Conservation (phyloP, 1,140 invertebrate genomes). For the Drosophila trapezifrons region DNA sequence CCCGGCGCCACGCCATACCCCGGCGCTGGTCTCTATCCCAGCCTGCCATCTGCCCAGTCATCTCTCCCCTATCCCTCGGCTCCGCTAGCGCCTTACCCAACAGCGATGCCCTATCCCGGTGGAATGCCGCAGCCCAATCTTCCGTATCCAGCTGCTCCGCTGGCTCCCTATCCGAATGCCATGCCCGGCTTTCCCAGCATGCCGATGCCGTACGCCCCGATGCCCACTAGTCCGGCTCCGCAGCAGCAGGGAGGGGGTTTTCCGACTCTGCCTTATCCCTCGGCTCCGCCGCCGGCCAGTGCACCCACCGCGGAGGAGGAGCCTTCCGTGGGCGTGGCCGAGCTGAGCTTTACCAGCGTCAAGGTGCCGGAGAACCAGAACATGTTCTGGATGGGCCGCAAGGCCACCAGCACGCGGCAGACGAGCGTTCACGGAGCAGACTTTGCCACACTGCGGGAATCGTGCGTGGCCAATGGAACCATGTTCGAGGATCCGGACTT, state of each 20-base stretch:
- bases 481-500: conserved; percentile 96
- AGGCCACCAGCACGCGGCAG: conserved; percentile 57
- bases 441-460: conserved; percentile 88
- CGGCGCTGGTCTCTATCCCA: conserved; percentile 54
- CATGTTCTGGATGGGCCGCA: conserved; percentile 78
- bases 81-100: conserved; percentile 40
- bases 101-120: conserved; percentile 25
- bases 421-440: conserved; percentile 86
- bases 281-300: conserved; percentile 55
- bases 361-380: conserved; percentile 79
- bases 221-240: conserved; percentile 59
- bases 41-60: conserved; percentile 32
- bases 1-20: conserved; percentile 58
- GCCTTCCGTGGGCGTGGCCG: conserved; percentile 69
- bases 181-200: conserved; percentile 65
- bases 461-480: conserved; percentile 88
- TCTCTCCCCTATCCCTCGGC: conserved; percentile 57
- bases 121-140: conserved; percentile 44
- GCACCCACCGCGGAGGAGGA: conserved; percentile 66
- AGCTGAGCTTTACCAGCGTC: conserved; percentile 76
- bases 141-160: conserved; percentile 65
- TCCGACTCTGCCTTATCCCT: conserved; percentile 55
- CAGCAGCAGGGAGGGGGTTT: conserved; percentile 52
- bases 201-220: conserved; percentile 72
- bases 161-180: conserved; percentile 42